Evolutionary conservation across 2,797 vertebrate genomes (phyloP).

Genomic region (Phrynocephalus forsythii): DNA sequence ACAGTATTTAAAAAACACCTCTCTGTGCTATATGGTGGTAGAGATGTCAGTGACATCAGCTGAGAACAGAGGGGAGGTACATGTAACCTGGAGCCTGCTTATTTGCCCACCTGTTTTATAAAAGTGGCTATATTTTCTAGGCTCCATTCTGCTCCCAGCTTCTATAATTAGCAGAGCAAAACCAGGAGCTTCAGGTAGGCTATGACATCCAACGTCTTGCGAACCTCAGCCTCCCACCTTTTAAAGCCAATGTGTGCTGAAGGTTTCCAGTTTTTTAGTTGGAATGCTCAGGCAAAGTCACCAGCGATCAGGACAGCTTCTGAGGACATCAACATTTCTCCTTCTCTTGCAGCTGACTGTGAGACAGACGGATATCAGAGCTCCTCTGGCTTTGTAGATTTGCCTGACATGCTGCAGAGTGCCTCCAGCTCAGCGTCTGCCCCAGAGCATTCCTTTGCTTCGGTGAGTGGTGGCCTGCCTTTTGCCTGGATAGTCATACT

Average conservation of each 20-base stretch:
- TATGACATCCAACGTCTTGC: neutral
- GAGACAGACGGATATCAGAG: conserved; percentile 95
- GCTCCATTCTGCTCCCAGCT: neutral
- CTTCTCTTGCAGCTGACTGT: conserved; percentile 87
- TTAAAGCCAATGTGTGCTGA: neutral
- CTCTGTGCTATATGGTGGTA: neutral
- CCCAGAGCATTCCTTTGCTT: conserved; percentile 82
- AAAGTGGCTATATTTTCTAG: neutral
- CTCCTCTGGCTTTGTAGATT: conserved; percentile 91
- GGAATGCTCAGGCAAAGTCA: neutral
- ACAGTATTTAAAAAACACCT: too few species aligned
- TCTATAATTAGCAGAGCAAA: neutral
- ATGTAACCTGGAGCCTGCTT: neutral
- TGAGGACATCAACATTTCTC: neutral
- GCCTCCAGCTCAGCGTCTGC: conserved; percentile 65
- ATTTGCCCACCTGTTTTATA: neutral
- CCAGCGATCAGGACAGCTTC: too few species aligned
- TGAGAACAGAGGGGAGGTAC: neutral
- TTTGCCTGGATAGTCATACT: neutral
- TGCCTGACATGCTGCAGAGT: conserved; percentile 75
- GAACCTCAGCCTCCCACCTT: neutral
- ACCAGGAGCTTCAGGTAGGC: neutral
- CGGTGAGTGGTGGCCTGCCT: conserved; percentile 71
- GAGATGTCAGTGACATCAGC: neutral
- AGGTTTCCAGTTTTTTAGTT: neutral